These are phyloP conservation scores for Toxotes chatareus DNA, from an alignment of 2,113 vertebrate genomes.

Conservation along the genomic window DNA sequence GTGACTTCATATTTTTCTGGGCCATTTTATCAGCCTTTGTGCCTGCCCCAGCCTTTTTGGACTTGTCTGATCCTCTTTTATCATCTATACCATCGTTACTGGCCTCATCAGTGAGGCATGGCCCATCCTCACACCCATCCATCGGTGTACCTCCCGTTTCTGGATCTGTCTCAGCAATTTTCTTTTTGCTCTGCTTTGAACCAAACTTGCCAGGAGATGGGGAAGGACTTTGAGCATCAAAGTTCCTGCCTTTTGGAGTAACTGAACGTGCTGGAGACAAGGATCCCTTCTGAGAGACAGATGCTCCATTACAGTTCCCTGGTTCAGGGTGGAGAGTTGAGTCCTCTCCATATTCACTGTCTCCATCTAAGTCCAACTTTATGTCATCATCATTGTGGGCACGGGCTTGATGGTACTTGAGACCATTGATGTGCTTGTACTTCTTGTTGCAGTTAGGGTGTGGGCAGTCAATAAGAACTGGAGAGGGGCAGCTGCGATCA, in stretches of 20 bases:
- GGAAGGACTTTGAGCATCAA: conserved; percentile 95
- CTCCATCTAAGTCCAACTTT: conserved; percentile 93
- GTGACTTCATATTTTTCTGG: conserved; percentile 94
- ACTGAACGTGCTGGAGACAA: conserved; percentile 94
- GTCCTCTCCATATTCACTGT: conserved; percentile 96
- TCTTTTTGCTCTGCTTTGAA: conserved; percentile 94
- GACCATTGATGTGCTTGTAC: conserved; percentile 99
- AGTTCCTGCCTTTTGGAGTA: conserved; percentile 94
- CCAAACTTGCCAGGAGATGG: conserved; percentile 93
- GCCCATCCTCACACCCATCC: conserved; percentile 95
- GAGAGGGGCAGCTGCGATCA: conserved; percentile 94
- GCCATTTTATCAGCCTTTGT: conserved; percentile 91
- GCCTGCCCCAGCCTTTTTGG: conserved; percentile 87
- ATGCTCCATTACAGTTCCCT: conserved; percentile 92
- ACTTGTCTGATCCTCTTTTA: conserved; percentile 89
- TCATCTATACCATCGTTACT: conserved; percentile 97
- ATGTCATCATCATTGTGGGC: conserved; percentile 96
- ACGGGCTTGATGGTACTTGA: conserved; percentile 98
- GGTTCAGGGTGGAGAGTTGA: conserved; percentile 90
- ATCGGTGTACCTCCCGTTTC: conserved; percentile 87
- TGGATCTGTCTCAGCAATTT: conserved; percentile 89
- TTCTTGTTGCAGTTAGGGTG: conserved; percentile 99
- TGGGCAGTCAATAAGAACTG: conserved; percentile 97
- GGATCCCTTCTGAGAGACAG: conserved; percentile 92
- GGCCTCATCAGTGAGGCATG: conserved; percentile 91